phyloP scores from a whole-genome alignment of 2,888 invertebrate species.

The Hirtodrosophila cameraria region DNA sequence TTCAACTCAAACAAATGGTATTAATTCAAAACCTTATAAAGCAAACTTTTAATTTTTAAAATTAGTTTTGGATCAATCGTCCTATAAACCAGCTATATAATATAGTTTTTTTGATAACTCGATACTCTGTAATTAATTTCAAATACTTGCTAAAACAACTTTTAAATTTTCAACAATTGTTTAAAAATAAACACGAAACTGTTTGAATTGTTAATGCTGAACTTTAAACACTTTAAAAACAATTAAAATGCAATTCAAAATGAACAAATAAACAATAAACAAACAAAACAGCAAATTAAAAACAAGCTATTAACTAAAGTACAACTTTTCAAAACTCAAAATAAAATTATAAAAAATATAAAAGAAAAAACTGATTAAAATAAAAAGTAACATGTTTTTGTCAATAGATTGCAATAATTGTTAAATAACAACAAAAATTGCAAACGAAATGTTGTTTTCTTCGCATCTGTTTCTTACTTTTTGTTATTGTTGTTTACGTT shows the following conservation, averaged over 20 bases:
- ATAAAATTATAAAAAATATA: not conserved
- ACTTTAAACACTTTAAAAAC: not conserved
- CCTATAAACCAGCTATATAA: no score
- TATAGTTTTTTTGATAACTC: no score
- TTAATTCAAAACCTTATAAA: no score
- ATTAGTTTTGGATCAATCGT: no score
- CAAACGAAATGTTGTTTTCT: conserved; percentile 32
- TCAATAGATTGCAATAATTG: not conserved
- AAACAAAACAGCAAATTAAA: not conserved
- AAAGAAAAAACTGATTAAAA: conserved; percentile 3
- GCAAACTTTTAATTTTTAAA: no score
- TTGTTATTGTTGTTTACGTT: conserved; percentile 10
- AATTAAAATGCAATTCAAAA: conserved; percentile 5
- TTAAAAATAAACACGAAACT: no score
- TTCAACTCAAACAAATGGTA: no score
- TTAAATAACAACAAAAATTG: conserved; percentile 10
- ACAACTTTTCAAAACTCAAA: not conserved
- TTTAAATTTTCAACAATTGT: no score
- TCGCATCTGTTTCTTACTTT: conserved; percentile 30
- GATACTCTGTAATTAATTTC: no score
- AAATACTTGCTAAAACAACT: no score
- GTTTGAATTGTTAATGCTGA: no score
- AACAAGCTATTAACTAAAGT: conserved; percentile 1
- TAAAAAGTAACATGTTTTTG: conserved; percentile 3
- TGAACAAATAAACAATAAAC: conserved; percentile 2